A percentile compares a stretch with the other conserved stretches of the same genome.
These are phyloP conservation scores for Heterohyrax brucei DNA, from an alignment of 2,797 vertebrate species.

Conservation along the genomic window DNA sequence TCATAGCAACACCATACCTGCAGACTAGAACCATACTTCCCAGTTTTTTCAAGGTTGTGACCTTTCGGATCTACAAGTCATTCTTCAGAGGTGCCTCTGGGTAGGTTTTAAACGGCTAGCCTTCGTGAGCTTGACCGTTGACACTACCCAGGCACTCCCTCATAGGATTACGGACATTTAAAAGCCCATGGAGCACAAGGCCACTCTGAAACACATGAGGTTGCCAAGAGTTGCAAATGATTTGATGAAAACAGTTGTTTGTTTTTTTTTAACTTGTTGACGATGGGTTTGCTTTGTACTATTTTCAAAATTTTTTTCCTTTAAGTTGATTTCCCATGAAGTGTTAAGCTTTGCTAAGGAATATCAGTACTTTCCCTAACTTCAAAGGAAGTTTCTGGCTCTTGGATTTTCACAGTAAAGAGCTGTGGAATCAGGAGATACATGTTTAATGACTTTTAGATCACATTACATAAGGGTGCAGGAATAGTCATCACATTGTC, in stretches of 20 bases:
- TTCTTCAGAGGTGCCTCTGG: background rate
- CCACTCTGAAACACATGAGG: background rate
- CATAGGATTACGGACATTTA: too few species aligned
- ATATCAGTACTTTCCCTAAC: background rate
- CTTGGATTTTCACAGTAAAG: constrained; percentile 35
- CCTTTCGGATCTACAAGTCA: background rate
- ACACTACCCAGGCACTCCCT: background rate
- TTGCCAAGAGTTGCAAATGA: background rate
- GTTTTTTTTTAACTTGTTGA: background rate
- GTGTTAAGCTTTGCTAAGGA: background rate
- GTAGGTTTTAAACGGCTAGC: background rate
- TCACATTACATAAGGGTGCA: background rate
- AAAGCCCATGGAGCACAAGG: background rate
- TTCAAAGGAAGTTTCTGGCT: background rate
- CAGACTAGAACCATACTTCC: background rate
- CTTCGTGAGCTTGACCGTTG: background rate
- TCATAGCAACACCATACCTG: background rate
- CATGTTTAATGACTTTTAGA: background rate
- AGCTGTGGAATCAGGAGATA: background rate
- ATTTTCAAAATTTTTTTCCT: background rate
- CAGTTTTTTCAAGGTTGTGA: background rate
- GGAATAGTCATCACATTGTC: background rate
- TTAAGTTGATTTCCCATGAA: background rate
- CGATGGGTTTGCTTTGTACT: background rate
- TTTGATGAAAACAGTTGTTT: background rate